Conservation (phyloP, 2,113 vertebrate species). For the Brachionichthys hirsutus region DNA sequence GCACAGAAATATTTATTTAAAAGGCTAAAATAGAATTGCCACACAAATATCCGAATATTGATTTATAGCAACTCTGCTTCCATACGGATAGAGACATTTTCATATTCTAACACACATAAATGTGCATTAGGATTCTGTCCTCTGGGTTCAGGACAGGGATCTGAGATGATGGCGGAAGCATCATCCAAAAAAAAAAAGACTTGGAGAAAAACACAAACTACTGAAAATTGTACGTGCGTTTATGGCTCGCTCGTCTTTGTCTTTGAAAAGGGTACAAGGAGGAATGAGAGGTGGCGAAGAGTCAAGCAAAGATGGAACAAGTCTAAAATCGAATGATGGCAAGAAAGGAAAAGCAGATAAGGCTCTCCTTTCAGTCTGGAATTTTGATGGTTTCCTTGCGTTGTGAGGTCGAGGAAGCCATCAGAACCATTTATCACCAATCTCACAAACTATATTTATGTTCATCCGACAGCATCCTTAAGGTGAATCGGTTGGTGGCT, state of each 20-base stretch:
- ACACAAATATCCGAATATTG: no score
- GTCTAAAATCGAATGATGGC: conserved; percentile 21
- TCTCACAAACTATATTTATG: conserved; percentile 27
- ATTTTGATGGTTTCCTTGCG: conserved; percentile 38
- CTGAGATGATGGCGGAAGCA: conserved; percentile 16
- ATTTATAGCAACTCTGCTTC: no score
- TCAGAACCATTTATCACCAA: conserved; percentile 12
- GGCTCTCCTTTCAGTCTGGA: conserved; percentile 27
- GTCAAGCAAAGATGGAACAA: conserved; percentile 16
- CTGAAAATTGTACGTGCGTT: conserved; percentile 38
- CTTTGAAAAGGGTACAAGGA: conserved; percentile 50
- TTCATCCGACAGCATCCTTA: conserved; percentile 30
- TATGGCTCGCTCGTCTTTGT: conserved; percentile 28
- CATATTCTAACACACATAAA: no score
- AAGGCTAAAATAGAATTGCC: no score
- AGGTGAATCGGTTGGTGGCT: conserved; percentile 18
- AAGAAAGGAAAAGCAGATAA: conserved; percentile 33
- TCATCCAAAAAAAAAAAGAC: conserved; percentile 15
- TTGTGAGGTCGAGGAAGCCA: conserved; percentile 19
- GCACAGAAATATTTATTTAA: no score
- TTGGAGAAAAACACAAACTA: conserved; percentile 17
- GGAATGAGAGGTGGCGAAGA: conserved; percentile 2
- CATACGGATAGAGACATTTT: no score
- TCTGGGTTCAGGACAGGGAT: no score
- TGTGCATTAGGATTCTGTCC: no score